Conservation (phyloP, 2,113 vertebrate genomes). For the Monopterus albus region DNA sequence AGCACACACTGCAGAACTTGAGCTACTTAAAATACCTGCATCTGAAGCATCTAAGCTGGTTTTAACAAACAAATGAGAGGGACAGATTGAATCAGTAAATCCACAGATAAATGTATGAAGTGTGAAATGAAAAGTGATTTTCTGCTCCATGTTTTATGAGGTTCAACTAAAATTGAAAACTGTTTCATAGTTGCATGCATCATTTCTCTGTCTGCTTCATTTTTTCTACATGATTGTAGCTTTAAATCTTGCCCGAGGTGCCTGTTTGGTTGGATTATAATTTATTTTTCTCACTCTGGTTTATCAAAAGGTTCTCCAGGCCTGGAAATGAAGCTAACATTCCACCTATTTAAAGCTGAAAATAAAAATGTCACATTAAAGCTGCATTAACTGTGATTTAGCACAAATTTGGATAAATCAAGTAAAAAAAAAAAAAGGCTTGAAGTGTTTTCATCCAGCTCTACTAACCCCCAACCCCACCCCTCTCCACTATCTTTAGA, state of each 20-base stretch:
- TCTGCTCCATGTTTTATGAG: neutral
- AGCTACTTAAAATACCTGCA: slow-evolving; percentile 11
- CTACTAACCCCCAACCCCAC: no score
- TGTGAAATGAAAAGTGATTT: slow-evolving; percentile 34
- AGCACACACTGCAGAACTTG: neutral
- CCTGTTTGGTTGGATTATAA: slow-evolving; percentile 32
- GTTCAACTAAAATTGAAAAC: slow-evolving; percentile 38
- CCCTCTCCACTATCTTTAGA: no score
- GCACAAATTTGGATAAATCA: no score
- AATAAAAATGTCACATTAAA: slow-evolving; percentile 17
- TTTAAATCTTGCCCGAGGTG: slow-evolving; percentile 26
- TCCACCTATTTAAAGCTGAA: neutral
- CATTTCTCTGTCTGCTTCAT: slow-evolving; percentile 16
- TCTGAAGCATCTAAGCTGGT: slow-evolving; percentile 20
- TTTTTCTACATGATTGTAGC: slow-evolving; percentile 6
- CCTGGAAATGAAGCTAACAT: slow-evolving; percentile 17
- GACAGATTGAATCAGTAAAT: slow-evolving; percentile 17
- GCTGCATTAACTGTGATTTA: no score
- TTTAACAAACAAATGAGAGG: slow-evolving; percentile 4
- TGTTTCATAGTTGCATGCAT: slow-evolving; percentile 30
- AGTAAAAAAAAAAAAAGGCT: no score
- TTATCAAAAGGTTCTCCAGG: slow-evolving; percentile 8
- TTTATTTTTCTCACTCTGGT: slow-evolving; percentile 30
- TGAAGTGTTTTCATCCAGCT: no score
- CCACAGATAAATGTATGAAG: slow-evolving; percentile 19